phyloP scores from a whole-genome alignment of 37 sponge, comb jelly and placozoan genomes.

The Theonella swinhoei region DNA sequence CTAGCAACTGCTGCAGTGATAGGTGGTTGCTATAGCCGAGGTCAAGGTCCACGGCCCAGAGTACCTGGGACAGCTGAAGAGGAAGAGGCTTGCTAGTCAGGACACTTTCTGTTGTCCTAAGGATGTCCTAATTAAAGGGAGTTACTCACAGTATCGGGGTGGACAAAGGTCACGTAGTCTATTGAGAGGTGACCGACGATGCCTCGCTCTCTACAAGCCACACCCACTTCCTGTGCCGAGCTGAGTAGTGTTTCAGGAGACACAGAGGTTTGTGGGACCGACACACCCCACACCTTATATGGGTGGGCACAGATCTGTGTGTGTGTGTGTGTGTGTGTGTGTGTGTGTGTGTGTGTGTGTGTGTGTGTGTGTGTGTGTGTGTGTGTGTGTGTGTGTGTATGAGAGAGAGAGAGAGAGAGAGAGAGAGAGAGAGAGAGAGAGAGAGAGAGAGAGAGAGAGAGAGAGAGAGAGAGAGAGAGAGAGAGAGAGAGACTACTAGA shows the following conservation, averaged over 20 bases:
- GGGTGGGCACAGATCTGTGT: conserved; percentile 56
- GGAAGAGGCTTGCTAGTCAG: background rate
- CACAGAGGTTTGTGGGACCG: conserved; percentile 90
- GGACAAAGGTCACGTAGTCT: conserved; percentile 87
- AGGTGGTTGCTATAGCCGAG: conserved; percentile 74
- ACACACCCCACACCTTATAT: conserved; percentile 89
- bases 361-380: too few relatives aligned
- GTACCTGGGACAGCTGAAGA: conserved; percentile 68
- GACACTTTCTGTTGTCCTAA: too few relatives aligned
- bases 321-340: too few relatives aligned
- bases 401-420: too few relatives aligned
- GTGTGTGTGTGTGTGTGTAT: too few relatives aligned
- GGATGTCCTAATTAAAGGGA: background rate
- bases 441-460: too few relatives aligned
- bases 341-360: too few relatives aligned
- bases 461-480: too few relatives aligned
- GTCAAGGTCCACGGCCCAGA: conserved; percentile 91
- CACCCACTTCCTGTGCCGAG: conserved; percentile 30
- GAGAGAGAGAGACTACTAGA: too few relatives aligned
- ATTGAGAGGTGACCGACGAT: conserved; percentile 86
- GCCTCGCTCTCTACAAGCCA: conserved; percentile 64
- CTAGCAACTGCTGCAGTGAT: conserved; percentile 59
- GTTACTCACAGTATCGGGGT: conserved; percentile 43
- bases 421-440: too few relatives aligned
- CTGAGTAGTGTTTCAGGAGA: conserved; percentile 46